Evolutionary conservation across 2,113 vertebrate species (phyloP).

Genomic region (Raphicerus campestris): DNA sequence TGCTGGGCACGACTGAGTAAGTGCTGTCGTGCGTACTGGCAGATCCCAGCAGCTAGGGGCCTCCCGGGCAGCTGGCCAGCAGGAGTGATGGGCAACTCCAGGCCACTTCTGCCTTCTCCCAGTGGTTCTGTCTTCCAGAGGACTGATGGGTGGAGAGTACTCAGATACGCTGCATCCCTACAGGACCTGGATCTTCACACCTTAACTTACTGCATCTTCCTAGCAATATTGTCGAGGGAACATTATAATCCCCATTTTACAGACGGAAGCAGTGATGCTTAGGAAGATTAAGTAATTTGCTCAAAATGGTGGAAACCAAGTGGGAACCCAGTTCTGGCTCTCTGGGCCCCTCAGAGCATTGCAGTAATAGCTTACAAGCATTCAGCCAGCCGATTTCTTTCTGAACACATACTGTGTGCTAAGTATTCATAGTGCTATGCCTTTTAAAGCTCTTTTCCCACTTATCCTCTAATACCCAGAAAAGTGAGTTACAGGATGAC

Average conservation of each 20-base stretch:
- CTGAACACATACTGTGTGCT: neutral
- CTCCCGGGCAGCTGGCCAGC: neutral
- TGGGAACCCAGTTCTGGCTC: neutral
- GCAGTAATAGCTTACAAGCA: neutral
- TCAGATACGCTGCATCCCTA: neutral
- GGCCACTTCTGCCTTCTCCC: neutral
- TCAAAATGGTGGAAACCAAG: neutral
- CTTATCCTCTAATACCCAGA: neutral
- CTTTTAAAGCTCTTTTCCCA: neutral
- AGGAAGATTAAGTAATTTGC: slow-evolving; percentile 7
- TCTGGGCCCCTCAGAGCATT: neutral
- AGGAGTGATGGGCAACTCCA: neutral
- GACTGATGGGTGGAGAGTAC: neutral
- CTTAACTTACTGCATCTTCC: neutral
- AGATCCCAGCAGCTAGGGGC: neutral
- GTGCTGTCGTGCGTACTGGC: neutral
- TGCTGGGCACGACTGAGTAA: neutral
- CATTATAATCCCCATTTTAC: slow-evolving; percentile 38
- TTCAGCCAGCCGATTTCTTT: neutral
- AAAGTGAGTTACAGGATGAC: neutral
- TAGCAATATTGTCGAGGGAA: neutral
- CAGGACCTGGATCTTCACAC: neutral
- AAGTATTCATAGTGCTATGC: neutral
- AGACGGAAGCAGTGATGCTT: slow-evolving; percentile 30
- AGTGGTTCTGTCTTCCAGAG: neutral